These are phyloP conservation scores for Dasyurus viverrinus DNA, from an alignment of 2,113 vertebrate species.

Conservation along the genomic window DNA sequence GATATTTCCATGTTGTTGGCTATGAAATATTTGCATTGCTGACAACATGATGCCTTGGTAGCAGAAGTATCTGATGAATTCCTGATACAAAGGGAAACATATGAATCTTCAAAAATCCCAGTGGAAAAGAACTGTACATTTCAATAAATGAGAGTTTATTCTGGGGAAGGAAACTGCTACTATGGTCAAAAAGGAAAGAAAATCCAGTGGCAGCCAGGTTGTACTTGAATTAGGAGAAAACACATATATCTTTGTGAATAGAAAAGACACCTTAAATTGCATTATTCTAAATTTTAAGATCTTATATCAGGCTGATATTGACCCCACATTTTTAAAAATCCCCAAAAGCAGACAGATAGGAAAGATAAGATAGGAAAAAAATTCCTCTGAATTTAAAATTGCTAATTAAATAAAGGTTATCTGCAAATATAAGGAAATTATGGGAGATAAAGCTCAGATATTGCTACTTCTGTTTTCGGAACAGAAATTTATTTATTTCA, in stretches of 20 bases:
- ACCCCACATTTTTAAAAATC: background rate
- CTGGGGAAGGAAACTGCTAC: too few relatives aligned
- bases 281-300: background rate
- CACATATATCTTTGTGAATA: too few relatives aligned
- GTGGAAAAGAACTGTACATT: too few relatives aligned
- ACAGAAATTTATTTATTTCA: background rate
- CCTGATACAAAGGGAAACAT: background rate
- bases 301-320: too few relatives aligned
- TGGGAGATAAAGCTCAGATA: background rate
- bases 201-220: too few relatives aligned
- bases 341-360: background rate
- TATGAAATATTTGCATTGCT: background rate
- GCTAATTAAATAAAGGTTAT: background rate
- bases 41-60: background rate
- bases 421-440: too few relatives aligned
- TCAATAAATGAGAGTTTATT: too few relatives aligned
- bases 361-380: background rate
- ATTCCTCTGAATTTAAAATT: background rate
- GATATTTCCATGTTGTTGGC: background rate
- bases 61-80: background rate
- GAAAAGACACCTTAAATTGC: slow-evolving; percentile 12
- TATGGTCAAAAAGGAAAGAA: too few relatives aligned
- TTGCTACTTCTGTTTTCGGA: background rate
- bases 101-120: background rate
- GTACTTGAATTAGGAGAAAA: too few relatives aligned